Percentiles rank a stretch among this genome's conserved stretches.
Evolutionary conservation across 2,888 invertebrate genomes (phyloP).

Genomic region (Drosophila paranaensis): DNA sequence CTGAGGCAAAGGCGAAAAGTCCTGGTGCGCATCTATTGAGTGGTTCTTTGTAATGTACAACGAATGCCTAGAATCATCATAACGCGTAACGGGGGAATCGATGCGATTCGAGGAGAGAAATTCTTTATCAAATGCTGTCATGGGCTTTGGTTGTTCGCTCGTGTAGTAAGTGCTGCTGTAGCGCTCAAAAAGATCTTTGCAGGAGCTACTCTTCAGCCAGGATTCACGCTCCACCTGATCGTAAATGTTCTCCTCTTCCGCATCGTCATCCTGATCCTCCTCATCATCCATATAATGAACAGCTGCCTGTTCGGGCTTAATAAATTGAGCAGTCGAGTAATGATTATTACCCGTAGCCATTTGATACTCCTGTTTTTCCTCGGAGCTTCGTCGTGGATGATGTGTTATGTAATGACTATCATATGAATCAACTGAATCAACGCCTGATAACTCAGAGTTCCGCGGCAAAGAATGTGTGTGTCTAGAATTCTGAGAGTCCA

Average conservation of each 20-base stretch:
- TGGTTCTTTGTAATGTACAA: slow-evolving; percentile 87
- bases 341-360: slow-evolving; percentile 86
- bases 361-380: slow-evolving; percentile 86
- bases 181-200: slow-evolving; percentile 92
- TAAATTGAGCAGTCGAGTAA: slow-evolving; percentile 85
- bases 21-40: slow-evolving; percentile 89
- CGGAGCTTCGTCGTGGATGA: slow-evolving; percentile 75
- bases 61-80: slow-evolving; percentile 89
- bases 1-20: slow-evolving; percentile 87
- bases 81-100: slow-evolving; percentile 90
- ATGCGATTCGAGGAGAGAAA: slow-evolving; percentile 85
- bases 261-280: slow-evolving; percentile 72
- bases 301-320: slow-evolving; percentile 70
- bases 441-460: slow-evolving; percentile 84
- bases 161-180: slow-evolving; percentile 86
- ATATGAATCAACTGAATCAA: slow-evolving; percentile 84
- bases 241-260: slow-evolving; percentile 81
- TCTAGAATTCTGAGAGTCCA: slow-evolving; percentile 83
- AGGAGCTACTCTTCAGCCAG: slow-evolving; percentile 93
- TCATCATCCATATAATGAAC: slow-evolving; percentile 77
- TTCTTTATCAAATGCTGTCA: slow-evolving; percentile 85
- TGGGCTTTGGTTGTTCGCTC: slow-evolving; percentile 85
- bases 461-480: slow-evolving; percentile 83
- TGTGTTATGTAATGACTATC: slow-evolving; percentile 84
- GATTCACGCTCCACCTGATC: slow-evolving; percentile 84